Percentiles rank a stretch among this genome's conserved stretches.
phyloP scores from a whole-genome alignment of 2,797 vertebrate genomes.

The Apodemus agrarius region DNA sequence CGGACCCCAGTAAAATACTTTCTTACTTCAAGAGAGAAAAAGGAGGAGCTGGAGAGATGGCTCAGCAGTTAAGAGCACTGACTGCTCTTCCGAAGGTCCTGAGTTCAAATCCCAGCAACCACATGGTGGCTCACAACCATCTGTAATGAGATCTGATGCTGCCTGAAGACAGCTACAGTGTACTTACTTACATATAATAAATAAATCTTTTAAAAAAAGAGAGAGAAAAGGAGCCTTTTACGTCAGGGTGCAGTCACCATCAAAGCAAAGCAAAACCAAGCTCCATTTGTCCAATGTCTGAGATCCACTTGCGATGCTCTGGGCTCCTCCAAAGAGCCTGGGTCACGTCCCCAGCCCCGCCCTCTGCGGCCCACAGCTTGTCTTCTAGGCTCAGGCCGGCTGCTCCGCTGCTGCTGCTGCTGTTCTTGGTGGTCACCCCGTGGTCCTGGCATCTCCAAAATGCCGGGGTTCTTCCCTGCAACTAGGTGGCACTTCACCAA shows the following conservation, averaged over 20 bases:
- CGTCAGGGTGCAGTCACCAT: not conserved
- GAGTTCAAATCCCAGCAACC: no score
- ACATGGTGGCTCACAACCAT: no score
- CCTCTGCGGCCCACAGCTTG: not conserved
- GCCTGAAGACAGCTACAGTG: no score
- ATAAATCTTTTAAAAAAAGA: no score
- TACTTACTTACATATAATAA: no score
- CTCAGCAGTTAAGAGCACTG: no score
- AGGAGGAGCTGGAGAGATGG: not conserved
- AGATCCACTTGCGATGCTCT: not conserved
- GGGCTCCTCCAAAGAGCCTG: no score
- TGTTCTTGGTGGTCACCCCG: not conserved
- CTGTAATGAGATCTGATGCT: no score
- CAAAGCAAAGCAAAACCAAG: not conserved
- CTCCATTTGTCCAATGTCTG: not conserved
- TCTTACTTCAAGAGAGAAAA: not conserved
- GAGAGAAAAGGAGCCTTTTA: not conserved
- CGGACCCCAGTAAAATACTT: not conserved
- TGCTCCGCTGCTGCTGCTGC: not conserved
- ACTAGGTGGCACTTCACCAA: not conserved
- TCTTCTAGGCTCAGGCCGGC: not conserved
- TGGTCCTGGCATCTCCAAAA: not conserved
- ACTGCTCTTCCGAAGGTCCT: no score
- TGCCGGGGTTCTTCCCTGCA: not conserved
- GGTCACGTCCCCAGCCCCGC: no score